Percentiles rank a stretch among this genome's conserved stretches.
These are phyloP conservation scores for Elegia similella DNA, from an alignment of 2,888 invertebrate genomes.

Conservation along the genomic window DNA sequence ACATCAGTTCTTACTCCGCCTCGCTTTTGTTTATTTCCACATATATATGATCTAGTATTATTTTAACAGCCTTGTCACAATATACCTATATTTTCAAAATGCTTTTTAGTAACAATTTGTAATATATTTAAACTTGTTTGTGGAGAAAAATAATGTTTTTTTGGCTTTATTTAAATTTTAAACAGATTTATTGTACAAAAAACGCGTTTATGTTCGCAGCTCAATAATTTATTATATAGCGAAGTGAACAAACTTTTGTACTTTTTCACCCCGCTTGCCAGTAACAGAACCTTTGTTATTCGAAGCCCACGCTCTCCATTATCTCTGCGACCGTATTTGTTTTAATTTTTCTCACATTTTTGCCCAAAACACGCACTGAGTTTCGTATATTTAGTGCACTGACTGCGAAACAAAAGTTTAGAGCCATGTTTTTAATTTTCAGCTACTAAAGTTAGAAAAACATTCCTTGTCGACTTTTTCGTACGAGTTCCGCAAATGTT, in stretches of 20 bases:
- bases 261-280: constrained; percentile 76
- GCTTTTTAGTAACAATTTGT: too few species aligned
- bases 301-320: constrained; percentile 74
- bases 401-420: constrained; percentile 43
- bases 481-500: constrained; percentile 25
- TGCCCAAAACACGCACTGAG: constrained; percentile 46
- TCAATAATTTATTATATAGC: constrained; percentile 49
- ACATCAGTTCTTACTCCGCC: too few species aligned
- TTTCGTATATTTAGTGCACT: constrained; percentile 45
- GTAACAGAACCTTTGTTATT: constrained; percentile 71
- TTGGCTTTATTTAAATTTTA: too few species aligned
- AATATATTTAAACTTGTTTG: too few species aligned
- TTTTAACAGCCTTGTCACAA: too few species aligned
- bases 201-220: constrained; percentile 40
- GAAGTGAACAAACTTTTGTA: constrained; percentile 66
- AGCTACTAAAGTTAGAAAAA: constrained; percentile 35
- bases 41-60: too few species aligned
- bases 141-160: too few species aligned
- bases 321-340: constrained; percentile 71
- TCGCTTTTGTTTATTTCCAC: too few species aligned
- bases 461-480: constrained; percentile 30
- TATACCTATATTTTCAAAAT: too few species aligned
- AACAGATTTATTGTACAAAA: constrained; percentile 26
- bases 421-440: constrained; percentile 41
- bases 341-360: constrained; percentile 63